Evolutionary conservation across 2,113 vertebrate species (phyloP).

Genomic region (Odobenus rosmarus): DNA sequence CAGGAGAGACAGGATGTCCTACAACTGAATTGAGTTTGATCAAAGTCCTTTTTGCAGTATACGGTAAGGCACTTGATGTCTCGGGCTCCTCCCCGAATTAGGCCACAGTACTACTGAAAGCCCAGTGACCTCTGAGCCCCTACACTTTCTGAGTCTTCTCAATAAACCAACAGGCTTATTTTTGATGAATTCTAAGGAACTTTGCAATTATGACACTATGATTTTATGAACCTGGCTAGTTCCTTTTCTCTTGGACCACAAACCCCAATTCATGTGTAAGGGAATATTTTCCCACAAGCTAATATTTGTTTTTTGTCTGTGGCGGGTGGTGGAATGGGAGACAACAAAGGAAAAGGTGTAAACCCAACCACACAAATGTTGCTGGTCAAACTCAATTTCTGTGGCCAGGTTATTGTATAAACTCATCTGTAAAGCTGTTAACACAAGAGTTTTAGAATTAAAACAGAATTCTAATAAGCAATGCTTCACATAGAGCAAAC

Average conservation of each 20-base stretch:
- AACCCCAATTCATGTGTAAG: background rate
- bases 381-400: background rate
- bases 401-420: slow-evolving; percentile 6
- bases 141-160: background rate
- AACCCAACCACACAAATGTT: background rate
- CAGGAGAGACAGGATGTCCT: background rate
- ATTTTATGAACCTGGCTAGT: background rate
- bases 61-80: background rate
- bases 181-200: background rate
- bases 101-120: background rate
- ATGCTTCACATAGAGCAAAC: background rate
- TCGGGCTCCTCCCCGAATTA: background rate
- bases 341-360: background rate
- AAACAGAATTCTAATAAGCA: slow-evolving; percentile 40
- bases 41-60: background rate
- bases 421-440: background rate
- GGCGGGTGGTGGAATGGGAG: background rate
- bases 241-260: background rate
- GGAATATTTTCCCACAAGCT: background rate
- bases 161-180: background rate
- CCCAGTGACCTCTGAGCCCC: background rate
- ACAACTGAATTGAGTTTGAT: background rate
- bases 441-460: background rate
- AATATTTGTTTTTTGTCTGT: background rate
- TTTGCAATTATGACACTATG: background rate